Evolutionary conservation across 2,113 vertebrate genomes (phyloP).

Genomic region (Pantherophis guttatus): DNA sequence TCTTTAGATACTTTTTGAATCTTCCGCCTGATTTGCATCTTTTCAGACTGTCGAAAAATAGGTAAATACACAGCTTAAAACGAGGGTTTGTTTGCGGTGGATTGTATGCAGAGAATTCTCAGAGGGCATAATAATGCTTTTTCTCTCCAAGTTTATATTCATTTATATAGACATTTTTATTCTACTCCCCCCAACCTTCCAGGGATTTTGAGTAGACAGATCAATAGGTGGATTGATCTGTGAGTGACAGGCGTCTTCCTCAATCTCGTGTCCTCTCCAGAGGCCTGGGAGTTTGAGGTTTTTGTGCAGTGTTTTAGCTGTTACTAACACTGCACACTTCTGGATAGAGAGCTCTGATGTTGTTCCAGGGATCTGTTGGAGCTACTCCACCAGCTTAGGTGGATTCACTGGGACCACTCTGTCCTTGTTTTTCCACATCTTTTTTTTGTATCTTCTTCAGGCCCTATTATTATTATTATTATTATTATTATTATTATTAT

Average conservation of each 20-base stretch:
- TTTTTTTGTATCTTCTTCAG: too few species aligned
- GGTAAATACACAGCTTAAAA: background rate
- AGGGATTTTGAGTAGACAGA: background rate
- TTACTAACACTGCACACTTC: background rate
- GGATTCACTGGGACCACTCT: background rate
- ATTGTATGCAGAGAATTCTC: background rate
- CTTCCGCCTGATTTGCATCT: constrained; percentile 37
- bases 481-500: too few species aligned
- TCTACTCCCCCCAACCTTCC: background rate
- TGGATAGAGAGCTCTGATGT: background rate
- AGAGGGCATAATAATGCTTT: background rate
- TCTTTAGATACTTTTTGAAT: constrained; percentile 23
- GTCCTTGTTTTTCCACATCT: background rate
- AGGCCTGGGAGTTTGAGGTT: background rate
- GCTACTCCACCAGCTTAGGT: background rate
- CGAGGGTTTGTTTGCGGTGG: background rate
- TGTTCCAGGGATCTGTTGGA: background rate
- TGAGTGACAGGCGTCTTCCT: background rate
- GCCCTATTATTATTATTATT: too few species aligned
- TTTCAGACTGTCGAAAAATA: background rate
- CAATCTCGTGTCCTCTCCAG: background rate
- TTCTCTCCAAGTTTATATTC: background rate
- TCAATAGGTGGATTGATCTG: background rate
- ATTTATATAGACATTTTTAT: background rate
- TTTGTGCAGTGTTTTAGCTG: background rate